These are phyloP conservation scores for Machimus atricapillus DNA, from an alignment of 2,888 invertebrate genomes.

Conservation along the genomic window DNA sequence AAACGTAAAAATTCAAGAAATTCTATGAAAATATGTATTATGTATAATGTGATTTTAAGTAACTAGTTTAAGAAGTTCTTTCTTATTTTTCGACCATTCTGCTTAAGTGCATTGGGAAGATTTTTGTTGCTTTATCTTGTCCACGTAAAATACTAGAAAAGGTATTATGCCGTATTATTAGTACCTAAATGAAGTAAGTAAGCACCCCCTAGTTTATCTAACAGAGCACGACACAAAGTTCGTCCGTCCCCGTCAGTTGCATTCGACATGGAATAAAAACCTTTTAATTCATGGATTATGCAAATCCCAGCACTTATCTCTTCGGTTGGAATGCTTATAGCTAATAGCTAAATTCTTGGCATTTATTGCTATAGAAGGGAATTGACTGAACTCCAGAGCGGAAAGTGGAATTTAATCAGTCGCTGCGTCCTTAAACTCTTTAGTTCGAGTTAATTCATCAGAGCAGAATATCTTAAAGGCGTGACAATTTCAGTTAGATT, in stretches of 20 bases:
- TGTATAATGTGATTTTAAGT: too few species aligned
- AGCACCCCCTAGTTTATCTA: background rate
- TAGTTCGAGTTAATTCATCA: too few species aligned
- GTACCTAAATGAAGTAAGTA: background rate
- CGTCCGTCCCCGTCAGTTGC: background rate
- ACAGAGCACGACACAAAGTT: background rate
- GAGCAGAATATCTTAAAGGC: background rate
- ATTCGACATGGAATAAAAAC: background rate
- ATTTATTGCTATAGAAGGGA: background rate
- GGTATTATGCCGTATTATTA: background rate
- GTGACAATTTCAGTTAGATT: background rate
- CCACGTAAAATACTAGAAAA: background rate
- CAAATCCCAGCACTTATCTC: background rate
- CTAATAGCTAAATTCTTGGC: background rate
- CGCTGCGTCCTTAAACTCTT: too few species aligned
- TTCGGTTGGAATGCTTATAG: background rate
- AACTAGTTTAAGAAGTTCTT: too few species aligned
- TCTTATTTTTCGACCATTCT: too few species aligned
- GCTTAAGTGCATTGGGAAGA: too few species aligned
- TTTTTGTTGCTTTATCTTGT: too few species aligned
- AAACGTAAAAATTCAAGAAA: too few species aligned
- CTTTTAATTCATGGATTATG: conserved; percentile 1
- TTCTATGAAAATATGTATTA: too few species aligned
- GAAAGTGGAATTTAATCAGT: background rate
- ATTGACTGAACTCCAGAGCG: background rate